Percentiles rank a stretch among this genome's conserved stretches.
These are phyloP conservation scores for Dendroctonus ponderosae DNA, from an alignment of 1,140 invertebrate species.

Conservation along the genomic window DNA sequence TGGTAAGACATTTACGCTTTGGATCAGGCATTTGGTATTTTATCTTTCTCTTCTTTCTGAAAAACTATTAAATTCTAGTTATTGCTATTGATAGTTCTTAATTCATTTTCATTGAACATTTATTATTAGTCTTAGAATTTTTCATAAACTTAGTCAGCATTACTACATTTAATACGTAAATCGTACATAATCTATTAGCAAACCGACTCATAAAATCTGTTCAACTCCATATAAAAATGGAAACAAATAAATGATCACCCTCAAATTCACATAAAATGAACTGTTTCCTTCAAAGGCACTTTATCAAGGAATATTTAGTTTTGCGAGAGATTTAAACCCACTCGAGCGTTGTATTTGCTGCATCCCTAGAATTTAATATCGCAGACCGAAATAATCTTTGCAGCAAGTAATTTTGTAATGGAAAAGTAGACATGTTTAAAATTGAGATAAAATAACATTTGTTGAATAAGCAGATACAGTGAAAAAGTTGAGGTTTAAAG, in stretches of 20 bases:
- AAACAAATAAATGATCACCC: not conserved
- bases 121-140: no score
- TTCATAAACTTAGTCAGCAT: no score
- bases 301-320: slow-evolving; percentile 27
- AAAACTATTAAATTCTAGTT: no score
- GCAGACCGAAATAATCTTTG: slow-evolving; percentile 14
- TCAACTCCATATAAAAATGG: no score
- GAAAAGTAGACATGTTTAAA: slow-evolving; percentile 1
- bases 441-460: not conserved
- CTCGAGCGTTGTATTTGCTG: slow-evolving; percentile 21
- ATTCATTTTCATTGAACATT: no score
- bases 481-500: not conserved
- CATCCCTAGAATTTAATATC: slow-evolving; percentile 21
- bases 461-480: not conserved
- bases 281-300: slow-evolving; percentile 21
- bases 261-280: slow-evolving; percentile 1
- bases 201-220: no score
- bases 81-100: no score
- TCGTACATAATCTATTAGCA: no score
- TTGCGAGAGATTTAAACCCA: slow-evolving; percentile 23
- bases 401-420: slow-evolving; percentile 22
- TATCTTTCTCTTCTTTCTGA: no score
- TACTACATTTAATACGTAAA: no score
- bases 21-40: no score
- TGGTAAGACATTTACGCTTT: no score